phyloP scores from a whole-genome alignment of 2,888 invertebrate genomes.

The Tribolium freemani region DNA sequence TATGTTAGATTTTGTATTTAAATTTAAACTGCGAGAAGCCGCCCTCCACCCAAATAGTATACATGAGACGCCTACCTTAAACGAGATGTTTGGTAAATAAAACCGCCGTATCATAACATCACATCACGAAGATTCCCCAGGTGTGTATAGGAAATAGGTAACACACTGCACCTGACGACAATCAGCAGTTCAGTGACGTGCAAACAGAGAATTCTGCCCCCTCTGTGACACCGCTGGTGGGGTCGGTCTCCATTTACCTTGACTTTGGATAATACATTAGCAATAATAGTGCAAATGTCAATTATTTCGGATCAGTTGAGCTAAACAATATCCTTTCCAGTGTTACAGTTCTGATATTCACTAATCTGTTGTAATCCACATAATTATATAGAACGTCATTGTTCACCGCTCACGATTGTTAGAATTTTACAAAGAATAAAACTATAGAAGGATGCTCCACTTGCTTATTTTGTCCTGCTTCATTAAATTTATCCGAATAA shows the following conservation, averaged over 20 bases:
- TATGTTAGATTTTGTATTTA: too few species aligned
- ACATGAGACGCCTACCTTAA: neutral
- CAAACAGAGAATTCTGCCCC: slow-evolving; percentile 28
- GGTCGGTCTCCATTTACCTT: slow-evolving; percentile 26
- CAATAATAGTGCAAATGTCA: slow-evolving; percentile 20
- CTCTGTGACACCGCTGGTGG: slow-evolving; percentile 25
- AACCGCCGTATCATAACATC: neutral
- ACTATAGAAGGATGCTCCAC: neutral
- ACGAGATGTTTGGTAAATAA: neutral
- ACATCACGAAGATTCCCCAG: slow-evolving; percentile 24
- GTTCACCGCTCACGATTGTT: neutral
- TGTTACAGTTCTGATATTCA: neutral
- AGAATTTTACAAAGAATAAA: neutral
- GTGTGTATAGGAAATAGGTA: neutral
- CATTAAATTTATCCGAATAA: neutral
- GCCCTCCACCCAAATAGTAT: neutral
- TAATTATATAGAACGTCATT: neutral
- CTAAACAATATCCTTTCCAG: neutral
- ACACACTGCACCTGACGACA: slow-evolving; percentile 15
- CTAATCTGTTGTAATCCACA: neutral
- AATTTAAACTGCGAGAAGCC: neutral
- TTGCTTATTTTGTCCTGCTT: neutral
- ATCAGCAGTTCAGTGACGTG: slow-evolving; percentile 15
- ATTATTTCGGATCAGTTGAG: slow-evolving; percentile 20
- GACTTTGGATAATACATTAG: slow-evolving; percentile 31